Evolutionary conservation across 2,888 invertebrate genomes (phyloP).

Genomic region (Acleris cristana): DNA sequence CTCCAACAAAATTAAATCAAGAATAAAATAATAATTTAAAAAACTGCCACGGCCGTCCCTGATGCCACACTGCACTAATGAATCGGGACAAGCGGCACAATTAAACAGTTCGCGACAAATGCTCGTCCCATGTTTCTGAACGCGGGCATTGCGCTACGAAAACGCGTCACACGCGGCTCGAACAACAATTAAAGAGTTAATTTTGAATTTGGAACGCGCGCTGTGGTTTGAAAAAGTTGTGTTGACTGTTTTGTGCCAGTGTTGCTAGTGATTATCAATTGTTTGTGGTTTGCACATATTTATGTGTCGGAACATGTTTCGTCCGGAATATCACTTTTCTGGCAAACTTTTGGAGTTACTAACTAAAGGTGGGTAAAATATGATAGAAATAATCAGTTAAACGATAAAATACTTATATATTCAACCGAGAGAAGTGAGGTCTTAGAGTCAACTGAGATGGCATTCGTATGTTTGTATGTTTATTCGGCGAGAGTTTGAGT

Average conservation of each 20-base stretch:
- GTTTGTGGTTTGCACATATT: constrained; percentile 31
- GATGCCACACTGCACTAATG: constrained; percentile 73
- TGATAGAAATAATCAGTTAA: background rate
- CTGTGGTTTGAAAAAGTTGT: constrained; percentile 11
- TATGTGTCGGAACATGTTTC: constrained; percentile 65
- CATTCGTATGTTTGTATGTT: too few relatives aligned
- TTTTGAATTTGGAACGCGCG: constrained; percentile 21
- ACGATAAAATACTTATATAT: background rate
- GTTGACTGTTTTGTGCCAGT: constrained; percentile 5
- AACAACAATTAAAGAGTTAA: constrained; percentile 23
- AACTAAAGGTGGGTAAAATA: constrained; percentile 64
- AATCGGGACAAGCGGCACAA: constrained; percentile 79
- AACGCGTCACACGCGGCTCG: constrained; percentile 37
- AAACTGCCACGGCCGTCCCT: constrained; percentile 59
- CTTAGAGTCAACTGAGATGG: too few relatives aligned
- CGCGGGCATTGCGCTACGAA: constrained; percentile 56
- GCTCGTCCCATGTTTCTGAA: constrained; percentile 64
- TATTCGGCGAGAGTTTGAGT: too few relatives aligned
- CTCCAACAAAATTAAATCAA: too few relatives aligned
- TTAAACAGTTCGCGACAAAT: constrained; percentile 79
- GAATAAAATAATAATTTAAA: constrained; percentile 3
- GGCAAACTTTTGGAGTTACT: constrained; percentile 74
- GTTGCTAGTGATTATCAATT: constrained; percentile 14
- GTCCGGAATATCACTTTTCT: constrained; percentile 75
- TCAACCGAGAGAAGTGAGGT: too few relatives aligned